Conservation (phyloP, 2,113 vertebrate species). For the Cyanistes caeruleus region DNA sequence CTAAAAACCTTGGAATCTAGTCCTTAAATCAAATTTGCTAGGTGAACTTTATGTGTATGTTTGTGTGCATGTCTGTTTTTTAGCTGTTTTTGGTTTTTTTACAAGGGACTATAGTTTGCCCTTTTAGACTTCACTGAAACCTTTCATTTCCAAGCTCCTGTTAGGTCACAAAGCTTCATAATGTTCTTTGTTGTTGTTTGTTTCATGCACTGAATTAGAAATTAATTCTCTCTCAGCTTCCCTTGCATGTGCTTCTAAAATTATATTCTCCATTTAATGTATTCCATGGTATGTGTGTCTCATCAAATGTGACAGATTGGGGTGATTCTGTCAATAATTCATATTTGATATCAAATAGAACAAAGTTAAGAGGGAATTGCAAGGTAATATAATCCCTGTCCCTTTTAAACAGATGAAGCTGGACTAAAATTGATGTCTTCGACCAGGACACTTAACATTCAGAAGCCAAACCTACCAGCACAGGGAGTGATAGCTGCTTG, state of each 20-base stretch:
- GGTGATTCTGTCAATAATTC: conserved; percentile 64
- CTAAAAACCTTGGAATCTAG: background rate
- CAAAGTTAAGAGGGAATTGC: conserved; percentile 34
- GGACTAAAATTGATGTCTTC: background rate
- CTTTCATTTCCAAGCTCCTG: background rate
- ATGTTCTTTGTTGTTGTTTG: background rate
- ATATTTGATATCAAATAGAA: conserved; percentile 33
- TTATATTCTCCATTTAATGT: conserved; percentile 9
- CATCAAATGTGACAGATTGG: conserved; percentile 55
- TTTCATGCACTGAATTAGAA: conserved; percentile 19
- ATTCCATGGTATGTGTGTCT: conserved; percentile 17
- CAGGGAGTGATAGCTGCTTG: background rate
- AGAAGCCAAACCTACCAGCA: background rate
- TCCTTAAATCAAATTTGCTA: background rate
- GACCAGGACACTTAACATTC: background rate
- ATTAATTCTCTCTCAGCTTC: conserved; percentile 14
- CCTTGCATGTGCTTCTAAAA: conserved; percentile 17
- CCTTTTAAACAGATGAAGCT: background rate
- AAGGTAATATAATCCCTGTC: background rate
- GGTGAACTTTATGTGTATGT: background rate
- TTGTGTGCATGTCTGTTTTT: background rate
- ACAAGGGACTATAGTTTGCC: background rate
- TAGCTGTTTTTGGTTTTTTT: background rate
- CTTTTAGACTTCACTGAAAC: background rate
- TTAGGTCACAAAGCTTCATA: background rate